Percentiles rank a stretch among this genome's conserved stretches.
Conservation (phyloP, 2,888 invertebrate genomes). For the Halocaridina rubra region DNA sequence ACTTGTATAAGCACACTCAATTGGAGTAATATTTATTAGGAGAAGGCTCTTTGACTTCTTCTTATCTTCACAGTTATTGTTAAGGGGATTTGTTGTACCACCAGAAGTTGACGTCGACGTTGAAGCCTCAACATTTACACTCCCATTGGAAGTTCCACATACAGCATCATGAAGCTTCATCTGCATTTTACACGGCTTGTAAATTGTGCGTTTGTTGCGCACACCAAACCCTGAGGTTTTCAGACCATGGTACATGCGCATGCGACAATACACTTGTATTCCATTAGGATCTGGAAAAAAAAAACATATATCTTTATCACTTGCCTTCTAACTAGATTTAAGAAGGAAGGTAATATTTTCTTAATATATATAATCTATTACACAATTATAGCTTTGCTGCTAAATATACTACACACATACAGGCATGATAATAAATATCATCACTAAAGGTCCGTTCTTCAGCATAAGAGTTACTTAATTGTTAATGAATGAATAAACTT, state of each 20-base stretch:
- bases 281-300: constrained; percentile 39
- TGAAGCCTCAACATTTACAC: constrained; percentile 10
- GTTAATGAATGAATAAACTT: no score
- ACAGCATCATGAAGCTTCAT: constrained; percentile 74
- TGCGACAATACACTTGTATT: constrained; percentile 72
- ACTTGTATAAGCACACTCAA: constrained; percentile 84
- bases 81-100: constrained; percentile 18
- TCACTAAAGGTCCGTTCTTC: no score
- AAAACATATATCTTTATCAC: no score
- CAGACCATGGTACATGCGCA: constrained; percentile 78
- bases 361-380: no score
- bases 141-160: not conserved
- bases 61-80: no score
- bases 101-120: constrained; percentile 36
- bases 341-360: no score
- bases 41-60: no score
- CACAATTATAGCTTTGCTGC: no score
- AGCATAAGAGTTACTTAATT: no score
- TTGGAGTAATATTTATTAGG: constrained; percentile 69
- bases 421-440: no score
- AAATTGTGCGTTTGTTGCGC: constrained; percentile 74
- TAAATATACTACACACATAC: no score
- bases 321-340: no score
- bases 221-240: constrained; percentile 74
- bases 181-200: constrained; percentile 80